Percentiles rank a stretch among this genome's conserved stretches.
These are phyloP conservation scores for Lissonota sp. DNA, from an alignment of 2,888 invertebrate genomes.

Conservation along the genomic window DNA sequence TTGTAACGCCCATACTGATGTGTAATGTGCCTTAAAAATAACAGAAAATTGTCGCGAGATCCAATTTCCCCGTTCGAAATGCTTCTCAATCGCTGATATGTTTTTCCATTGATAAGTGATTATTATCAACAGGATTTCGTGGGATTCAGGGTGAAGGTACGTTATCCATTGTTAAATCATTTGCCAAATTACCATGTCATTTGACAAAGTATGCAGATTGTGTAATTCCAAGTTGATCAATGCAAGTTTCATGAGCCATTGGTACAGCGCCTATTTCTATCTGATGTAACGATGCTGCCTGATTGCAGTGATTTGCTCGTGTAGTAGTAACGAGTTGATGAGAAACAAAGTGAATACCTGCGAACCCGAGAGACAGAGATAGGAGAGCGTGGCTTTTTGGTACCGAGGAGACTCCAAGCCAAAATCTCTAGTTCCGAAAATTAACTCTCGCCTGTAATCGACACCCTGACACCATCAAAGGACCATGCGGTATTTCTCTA, in stretches of 20 bases:
- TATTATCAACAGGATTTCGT: too few relatives aligned
- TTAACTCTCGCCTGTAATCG: slow-evolving; percentile 60
- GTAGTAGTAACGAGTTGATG: slow-evolving; percentile 47
- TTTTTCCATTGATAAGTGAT: too few relatives aligned
- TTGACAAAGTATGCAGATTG: slow-evolving; percentile 24
- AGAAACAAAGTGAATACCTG: slow-evolving; percentile 32
- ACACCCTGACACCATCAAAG: slow-evolving; percentile 51
- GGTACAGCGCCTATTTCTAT: slow-evolving; percentile 24
- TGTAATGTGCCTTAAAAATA: too few relatives aligned
- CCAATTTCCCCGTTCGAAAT: too few relatives aligned
- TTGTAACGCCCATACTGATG: too few relatives aligned
- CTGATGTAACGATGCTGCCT: slow-evolving; percentile 35
- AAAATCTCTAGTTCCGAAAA: slow-evolving; percentile 43
- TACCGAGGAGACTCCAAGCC: background rate
- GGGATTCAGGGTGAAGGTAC: too few relatives aligned
- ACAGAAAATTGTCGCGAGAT: too few relatives aligned
- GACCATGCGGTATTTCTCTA: slow-evolving; percentile 56
- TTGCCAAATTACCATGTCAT: too few relatives aligned
- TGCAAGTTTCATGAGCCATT: slow-evolving; percentile 54
- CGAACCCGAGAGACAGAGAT: slow-evolving; percentile 1
- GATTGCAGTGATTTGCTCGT: slow-evolving; percentile 38
- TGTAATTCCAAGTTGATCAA: slow-evolving; percentile 54
- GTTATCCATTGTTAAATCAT: too few relatives aligned
- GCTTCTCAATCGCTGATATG: too few relatives aligned
- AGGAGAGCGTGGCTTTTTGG: slow-evolving; percentile 19